Evolutionary conservation across 2,113 vertebrate genomes (phyloP).

Genomic region (Micronycteris hirsuta): DNA sequence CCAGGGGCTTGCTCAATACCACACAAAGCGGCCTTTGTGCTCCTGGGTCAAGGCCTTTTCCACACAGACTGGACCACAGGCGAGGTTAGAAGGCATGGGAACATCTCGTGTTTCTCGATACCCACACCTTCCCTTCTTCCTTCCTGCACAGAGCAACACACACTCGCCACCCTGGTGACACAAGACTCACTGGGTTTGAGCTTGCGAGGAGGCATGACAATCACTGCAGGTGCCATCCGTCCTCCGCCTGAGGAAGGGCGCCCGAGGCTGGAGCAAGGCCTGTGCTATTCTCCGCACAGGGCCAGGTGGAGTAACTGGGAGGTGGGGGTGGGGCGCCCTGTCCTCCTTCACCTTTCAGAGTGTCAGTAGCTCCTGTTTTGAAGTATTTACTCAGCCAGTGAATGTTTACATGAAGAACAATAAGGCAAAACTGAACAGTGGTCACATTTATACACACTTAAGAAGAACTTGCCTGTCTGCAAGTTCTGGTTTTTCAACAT

Average conservation of each 20-base stretch:
- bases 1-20: neutral
- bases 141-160: neutral
- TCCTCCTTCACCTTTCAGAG: neutral
- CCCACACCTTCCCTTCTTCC: neutral
- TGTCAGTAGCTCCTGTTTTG: neutral
- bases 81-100: too few relatives aligned
- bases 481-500: neutral
- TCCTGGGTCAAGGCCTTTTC: neutral
- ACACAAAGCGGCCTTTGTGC: neutral
- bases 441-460: neutral
- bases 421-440: neutral
- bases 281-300: neutral
- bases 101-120: neutral
- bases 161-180: neutral
- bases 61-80: too few relatives aligned
- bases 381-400: neutral
- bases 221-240: neutral
- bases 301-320: too few relatives aligned
- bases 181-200: neutral
- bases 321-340: accelerated
- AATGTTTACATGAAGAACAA: neutral
- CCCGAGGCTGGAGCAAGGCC: neutral
- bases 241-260: neutral
- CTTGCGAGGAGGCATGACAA: neutral
- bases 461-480: neutral